Percentiles rank a stretch among this genome's conserved stretches.
Evolutionary conservation across 2,888 invertebrate species (phyloP).

Genomic region (Scaptomyza flava): DNA sequence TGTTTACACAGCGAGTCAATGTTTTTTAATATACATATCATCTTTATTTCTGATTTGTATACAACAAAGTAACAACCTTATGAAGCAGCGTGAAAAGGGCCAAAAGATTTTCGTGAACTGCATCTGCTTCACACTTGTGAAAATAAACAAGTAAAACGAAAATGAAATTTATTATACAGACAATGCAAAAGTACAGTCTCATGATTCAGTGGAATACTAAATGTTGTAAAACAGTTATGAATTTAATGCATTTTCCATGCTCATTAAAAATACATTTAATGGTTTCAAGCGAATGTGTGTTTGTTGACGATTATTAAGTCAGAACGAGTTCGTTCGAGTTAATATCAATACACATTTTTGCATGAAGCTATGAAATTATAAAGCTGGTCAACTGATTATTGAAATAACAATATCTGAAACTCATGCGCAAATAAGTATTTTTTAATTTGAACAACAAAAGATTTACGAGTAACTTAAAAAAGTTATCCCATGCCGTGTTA

Average conservation of each 20-base stretch:
- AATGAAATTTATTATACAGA: constrained; percentile 33
- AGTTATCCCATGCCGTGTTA: background rate
- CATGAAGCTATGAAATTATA: background rate
- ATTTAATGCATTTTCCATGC: background rate
- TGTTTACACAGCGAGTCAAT: constrained; percentile 39
- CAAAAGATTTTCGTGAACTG: background rate
- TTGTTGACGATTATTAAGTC: background rate
- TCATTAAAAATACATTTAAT: background rate
- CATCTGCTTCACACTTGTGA: constrained; percentile 48
- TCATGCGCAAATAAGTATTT: background rate
- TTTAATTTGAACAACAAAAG: background rate
- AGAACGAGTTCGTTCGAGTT: constrained; percentile 2
- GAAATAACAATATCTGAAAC: constrained; percentile 2
- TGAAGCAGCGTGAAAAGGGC: too few relatives aligned
- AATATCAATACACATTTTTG: background rate
- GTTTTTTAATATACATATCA: constrained; percentile 31
- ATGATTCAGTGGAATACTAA: constrained; percentile 8
- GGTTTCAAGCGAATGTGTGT: background rate
- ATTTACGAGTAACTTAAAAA: background rate
- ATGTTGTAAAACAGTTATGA: background rate
- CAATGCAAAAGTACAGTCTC: constrained; percentile 20
- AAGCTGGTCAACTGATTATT: constrained; percentile 24
- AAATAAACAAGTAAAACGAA: constrained; percentile 56
- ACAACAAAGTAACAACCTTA: constrained; percentile 17
- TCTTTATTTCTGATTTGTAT: constrained; percentile 12